Conservation (phyloP, 2,888 invertebrate species). For the Aricia artaxerxes region DNA sequence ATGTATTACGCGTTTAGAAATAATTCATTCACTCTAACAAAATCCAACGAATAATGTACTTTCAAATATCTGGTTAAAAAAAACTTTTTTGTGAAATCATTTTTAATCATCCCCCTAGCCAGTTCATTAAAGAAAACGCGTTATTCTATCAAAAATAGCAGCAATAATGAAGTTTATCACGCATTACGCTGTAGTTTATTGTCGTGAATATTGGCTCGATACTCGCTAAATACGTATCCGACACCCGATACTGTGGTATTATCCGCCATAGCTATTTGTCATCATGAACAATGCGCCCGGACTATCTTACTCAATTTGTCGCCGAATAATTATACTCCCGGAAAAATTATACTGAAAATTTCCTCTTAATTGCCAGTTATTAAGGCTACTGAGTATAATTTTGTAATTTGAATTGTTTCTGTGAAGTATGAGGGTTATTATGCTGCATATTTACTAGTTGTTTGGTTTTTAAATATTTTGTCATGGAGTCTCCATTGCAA, state of each 20-base stretch:
- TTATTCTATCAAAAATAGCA: constrained; percentile 25
- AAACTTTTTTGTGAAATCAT: too few species aligned
- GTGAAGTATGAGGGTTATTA: constrained; percentile 27
- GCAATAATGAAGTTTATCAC: constrained; percentile 40
- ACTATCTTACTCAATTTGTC: constrained; percentile 73
- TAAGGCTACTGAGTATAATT: constrained; percentile 32
- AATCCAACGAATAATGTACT: too few species aligned
- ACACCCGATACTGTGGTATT: constrained; percentile 78
- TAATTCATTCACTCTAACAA: too few species aligned
- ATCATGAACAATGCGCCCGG: constrained; percentile 71
- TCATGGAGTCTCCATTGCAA: neutral
- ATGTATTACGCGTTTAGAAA: neutral
- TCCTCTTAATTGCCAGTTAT: constrained; percentile 37
- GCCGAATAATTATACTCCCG: constrained; percentile 54
- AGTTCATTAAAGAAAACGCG: neutral
- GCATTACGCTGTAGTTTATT: constrained; percentile 60
- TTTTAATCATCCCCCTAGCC: neutral
- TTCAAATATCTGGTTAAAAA: too few species aligned
- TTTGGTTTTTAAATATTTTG: constrained; percentile 25
- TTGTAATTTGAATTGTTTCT: constrained; percentile 32
- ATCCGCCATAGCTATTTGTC: constrained; percentile 77
- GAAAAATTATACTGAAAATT: constrained; percentile 49
- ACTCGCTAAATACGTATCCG: constrained; percentile 72
- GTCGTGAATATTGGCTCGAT: constrained; percentile 77
- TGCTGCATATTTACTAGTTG: constrained; percentile 27